Evolutionary conservation across 2,888 invertebrate species (phyloP).

Genomic region (Cenopis cana): DNA sequence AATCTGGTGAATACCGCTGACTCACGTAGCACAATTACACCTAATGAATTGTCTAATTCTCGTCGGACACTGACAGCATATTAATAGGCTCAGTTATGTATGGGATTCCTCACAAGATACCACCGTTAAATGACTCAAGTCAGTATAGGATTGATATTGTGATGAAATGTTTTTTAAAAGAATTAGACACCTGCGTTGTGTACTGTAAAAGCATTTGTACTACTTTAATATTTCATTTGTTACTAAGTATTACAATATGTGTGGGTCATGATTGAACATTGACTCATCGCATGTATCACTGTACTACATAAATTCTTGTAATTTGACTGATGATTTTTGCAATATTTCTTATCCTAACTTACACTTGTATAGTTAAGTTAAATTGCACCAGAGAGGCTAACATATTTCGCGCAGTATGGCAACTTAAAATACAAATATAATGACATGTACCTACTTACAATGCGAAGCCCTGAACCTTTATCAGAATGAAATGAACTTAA

Average conservation of each 20-base stretch:
- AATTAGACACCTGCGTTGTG: neutral
- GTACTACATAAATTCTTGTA: neutral
- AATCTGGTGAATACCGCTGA: constrained; percentile 62
- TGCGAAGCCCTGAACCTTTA: no score
- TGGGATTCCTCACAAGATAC: constrained; percentile 54
- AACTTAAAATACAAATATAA: neutral
- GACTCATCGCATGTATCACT: neutral
- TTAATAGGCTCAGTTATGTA: constrained; percentile 60
- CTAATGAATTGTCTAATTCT: constrained; percentile 82
- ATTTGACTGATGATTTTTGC: neutral
- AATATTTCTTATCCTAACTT: neutral
- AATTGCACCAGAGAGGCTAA: constrained; percentile 5
- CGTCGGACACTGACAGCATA: constrained; percentile 66
- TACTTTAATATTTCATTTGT: constrained; percentile 11
- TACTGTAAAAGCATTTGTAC: constrained; percentile 12
- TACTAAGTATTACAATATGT: neutral
- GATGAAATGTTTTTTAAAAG: constrained; percentile 11
- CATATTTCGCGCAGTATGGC: neutral
- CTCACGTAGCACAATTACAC: constrained; percentile 75
- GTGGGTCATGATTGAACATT: neutral
- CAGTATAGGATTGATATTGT: constrained; percentile 16
- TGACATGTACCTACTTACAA: no score
- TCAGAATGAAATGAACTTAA: no score
- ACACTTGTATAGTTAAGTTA: constrained; percentile 21
- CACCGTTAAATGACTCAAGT: constrained; percentile 25